These are phyloP conservation scores for Helicoverpa assulta DNA, from an alignment of 2,888 invertebrate species.

Conservation along the genomic window DNA sequence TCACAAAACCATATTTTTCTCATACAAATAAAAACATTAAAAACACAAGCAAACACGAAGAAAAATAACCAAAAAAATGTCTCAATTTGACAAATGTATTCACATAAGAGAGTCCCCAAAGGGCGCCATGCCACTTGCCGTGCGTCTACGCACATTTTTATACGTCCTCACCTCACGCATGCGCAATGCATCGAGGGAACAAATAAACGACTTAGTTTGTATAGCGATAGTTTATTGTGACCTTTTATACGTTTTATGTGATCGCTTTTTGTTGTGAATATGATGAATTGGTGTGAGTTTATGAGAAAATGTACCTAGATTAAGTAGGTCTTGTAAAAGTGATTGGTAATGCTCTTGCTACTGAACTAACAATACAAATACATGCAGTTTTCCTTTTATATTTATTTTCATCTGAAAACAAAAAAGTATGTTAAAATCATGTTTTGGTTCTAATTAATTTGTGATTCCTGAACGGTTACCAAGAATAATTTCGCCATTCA, in stretches of 20 bases:
- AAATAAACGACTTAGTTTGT: constrained; percentile 51
- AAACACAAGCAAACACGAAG: constrained; percentile 39
- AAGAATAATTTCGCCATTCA: too few species aligned
- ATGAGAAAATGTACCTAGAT: background rate
- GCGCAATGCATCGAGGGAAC: constrained; percentile 59
- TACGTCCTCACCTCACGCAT: constrained; percentile 68
- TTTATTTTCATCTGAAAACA: too few species aligned
- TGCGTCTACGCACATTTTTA: constrained; percentile 77
- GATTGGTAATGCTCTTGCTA: background rate
- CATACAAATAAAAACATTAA: constrained; percentile 27
- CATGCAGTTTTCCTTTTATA: too few species aligned
- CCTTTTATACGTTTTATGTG: constrained; percentile 47
- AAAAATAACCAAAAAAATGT: constrained; percentile 56
- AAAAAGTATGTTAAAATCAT: too few species aligned
- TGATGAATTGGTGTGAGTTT: constrained; percentile 12
- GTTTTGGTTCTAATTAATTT: too few species aligned
- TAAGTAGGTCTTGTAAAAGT: background rate
- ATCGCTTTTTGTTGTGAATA: constrained; percentile 37
- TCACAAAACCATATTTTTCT: background rate
- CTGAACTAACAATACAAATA: too few species aligned
- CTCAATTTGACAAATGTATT: constrained; percentile 77
- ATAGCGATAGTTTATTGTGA: constrained; percentile 49
- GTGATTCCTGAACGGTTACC: too few species aligned
- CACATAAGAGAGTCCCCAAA: constrained; percentile 72
- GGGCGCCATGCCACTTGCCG: constrained; percentile 76